A percentile compares a stretch with the other conserved stretches of the same genome.
Evolutionary conservation across 2,113 vertebrate genomes (phyloP).

Genomic region (Sisor rabdophorus): DNA sequence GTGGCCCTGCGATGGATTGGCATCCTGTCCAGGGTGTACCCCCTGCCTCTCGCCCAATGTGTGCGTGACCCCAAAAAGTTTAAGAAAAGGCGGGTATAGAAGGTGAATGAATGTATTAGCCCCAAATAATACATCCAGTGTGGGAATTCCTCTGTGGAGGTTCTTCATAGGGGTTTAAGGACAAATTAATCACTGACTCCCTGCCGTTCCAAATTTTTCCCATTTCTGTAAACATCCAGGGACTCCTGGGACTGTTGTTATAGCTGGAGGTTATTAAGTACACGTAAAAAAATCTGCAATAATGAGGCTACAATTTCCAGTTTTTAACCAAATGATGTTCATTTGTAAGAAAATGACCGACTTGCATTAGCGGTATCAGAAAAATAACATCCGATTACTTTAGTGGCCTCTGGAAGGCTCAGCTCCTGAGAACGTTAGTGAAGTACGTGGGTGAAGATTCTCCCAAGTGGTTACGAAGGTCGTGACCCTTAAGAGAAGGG

Average conservation of each 20-base stretch:
- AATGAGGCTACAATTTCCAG: neutral
- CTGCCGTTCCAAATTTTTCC: neutral
- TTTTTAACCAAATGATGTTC: neutral
- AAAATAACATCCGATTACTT: neutral
- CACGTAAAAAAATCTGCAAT: neutral
- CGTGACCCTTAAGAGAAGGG: slow-evolving; percentile 47
- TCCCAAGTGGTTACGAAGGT: slow-evolving; percentile 51
- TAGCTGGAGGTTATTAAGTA: neutral
- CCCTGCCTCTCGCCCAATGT: too few relatives aligned
- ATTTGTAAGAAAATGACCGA: neutral
- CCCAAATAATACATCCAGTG: neutral
- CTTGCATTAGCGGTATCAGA: neutral
- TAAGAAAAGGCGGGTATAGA: too few relatives aligned
- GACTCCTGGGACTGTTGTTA: neutral
- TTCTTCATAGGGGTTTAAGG: slow-evolving; percentile 8
- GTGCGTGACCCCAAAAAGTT: too few relatives aligned
- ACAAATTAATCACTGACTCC: slow-evolving; percentile 17
- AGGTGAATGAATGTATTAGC: too few relatives aligned
- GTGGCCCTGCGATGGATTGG: too few relatives aligned
- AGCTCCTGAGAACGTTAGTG: neutral
- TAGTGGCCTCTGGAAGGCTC: neutral
- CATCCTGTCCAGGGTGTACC: too few relatives aligned
- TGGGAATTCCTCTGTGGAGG: neutral
- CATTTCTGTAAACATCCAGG: neutral
- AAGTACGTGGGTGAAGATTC: slow-evolving; percentile 42